These are phyloP conservation scores for Brachynemurus nebulosus DNA, from an alignment of 2,888 invertebrate genomes.

Conservation along the genomic window DNA sequence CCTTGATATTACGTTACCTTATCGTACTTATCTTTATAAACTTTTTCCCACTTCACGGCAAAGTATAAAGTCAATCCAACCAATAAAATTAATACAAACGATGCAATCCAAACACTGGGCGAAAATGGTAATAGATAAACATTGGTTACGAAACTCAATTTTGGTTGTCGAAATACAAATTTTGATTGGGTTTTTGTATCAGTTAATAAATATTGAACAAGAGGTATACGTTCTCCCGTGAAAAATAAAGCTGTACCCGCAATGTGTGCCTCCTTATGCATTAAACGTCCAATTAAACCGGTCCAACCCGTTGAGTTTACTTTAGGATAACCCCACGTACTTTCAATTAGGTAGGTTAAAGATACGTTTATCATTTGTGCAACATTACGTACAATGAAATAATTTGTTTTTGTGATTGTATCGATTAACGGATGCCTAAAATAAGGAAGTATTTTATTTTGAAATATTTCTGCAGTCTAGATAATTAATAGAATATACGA, in stretches of 20 bases:
- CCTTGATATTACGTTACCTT: no score
- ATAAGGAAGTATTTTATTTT: no score
- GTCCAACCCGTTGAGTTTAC: slow-evolving; percentile 42
- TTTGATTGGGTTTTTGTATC: slow-evolving; percentile 48
- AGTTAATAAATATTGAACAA: slow-evolving; percentile 52
- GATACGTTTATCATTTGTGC: slow-evolving; percentile 41
- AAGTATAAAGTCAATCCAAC: slow-evolving; percentile 30
- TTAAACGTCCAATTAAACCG: slow-evolving; percentile 49
- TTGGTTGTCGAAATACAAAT: slow-evolving; percentile 58
- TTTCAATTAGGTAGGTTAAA: slow-evolving; percentile 36
- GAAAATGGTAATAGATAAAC: slow-evolving; percentile 55
- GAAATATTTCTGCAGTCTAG: no score
- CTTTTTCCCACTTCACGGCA: slow-evolving; percentile 32
- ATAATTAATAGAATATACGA: no score
- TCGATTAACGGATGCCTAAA: slow-evolving; percentile 35
- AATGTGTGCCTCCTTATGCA: slow-evolving; percentile 42
- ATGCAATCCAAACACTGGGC: slow-evolving; percentile 47
- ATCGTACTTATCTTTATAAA: slow-evolving; percentile 14
- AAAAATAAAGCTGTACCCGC: slow-evolving; percentile 50
- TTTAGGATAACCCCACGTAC: slow-evolving; percentile 46
- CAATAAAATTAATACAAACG: slow-evolving; percentile 33
- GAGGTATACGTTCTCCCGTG: slow-evolving; percentile 41
- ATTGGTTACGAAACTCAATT: slow-evolving; percentile 56
- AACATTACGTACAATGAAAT: slow-evolving; percentile 41
- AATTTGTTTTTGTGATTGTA: slow-evolving; percentile 50